Percentiles rank a stretch among this genome's conserved stretches.
These are phyloP conservation scores for Chalcosyrphus nemorum DNA, from an alignment of 2,888 invertebrate genomes.

Conservation along the genomic window DNA sequence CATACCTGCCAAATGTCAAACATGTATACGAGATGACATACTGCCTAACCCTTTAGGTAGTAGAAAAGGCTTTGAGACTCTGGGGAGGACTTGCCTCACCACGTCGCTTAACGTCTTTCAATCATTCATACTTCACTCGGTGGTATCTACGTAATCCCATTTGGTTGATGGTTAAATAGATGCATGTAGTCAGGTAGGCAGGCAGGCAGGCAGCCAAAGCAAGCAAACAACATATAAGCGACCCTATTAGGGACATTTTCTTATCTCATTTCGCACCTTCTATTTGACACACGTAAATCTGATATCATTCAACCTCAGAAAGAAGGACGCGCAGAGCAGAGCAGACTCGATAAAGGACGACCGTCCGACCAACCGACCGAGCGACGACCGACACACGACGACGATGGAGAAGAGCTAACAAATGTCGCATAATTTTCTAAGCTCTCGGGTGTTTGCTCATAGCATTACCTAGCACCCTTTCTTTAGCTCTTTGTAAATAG, in stretches of 20 bases:
- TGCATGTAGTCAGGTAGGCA: constrained; percentile 20
- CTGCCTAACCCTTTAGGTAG: constrained; percentile 12
- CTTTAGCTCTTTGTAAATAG: not conserved
- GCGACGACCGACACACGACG: not conserved
- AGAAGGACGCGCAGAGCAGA: constrained; percentile 22
- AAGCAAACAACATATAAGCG: not conserved
- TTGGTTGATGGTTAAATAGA: constrained; percentile 49
- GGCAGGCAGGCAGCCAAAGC: constrained; percentile 11
- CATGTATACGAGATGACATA: constrained; percentile 33
- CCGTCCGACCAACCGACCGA: constrained; percentile 16
- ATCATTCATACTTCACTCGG: constrained; percentile 60
- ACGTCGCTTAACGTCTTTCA: constrained; percentile 48
- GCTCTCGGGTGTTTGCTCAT: constrained; percentile 63
- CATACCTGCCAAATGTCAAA: constrained; percentile 8
- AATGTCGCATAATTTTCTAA: constrained; percentile 72
- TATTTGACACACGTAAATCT: constrained; percentile 69
- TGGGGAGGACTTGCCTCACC: not conserved
- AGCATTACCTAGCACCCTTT: constrained; percentile 50
- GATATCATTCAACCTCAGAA: constrained; percentile 66
- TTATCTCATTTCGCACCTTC: constrained; percentile 70
- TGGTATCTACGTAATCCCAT: constrained; percentile 52
- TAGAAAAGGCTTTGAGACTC: constrained; percentile 17
- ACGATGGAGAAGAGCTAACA: constrained; percentile 53
- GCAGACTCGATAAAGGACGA: constrained; percentile 43
- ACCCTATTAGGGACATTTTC: constrained; percentile 63